Percentiles rank a stretch among this genome's conserved stretches.
phyloP scores from a whole-genome alignment of 2,888 invertebrate species.

The Camponotus fellah region DNA sequence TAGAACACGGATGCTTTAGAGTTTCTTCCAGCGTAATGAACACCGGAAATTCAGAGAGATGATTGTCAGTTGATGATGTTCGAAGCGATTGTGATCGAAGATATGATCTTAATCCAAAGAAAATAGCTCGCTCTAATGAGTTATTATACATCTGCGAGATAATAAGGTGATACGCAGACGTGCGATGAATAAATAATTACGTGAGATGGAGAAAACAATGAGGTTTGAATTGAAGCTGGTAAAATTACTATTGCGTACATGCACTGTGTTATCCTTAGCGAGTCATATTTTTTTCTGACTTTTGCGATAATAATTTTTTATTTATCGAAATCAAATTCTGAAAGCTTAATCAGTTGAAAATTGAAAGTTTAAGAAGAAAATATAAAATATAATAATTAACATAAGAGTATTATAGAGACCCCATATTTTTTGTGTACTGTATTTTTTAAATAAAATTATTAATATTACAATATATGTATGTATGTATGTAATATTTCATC shows the following conservation, averaged over 20 bases:
- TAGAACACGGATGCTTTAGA: background rate
- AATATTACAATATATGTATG: background rate
- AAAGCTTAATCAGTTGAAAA: background rate
- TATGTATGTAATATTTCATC: background rate
- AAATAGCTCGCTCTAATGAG: conserved; percentile 43
- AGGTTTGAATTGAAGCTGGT: background rate
- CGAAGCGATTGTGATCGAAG: conserved; percentile 31
- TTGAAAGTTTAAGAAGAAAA: background rate
- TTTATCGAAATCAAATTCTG: background rate
- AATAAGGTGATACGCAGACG: conserved; percentile 33
- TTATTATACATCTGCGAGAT: conserved; percentile 44
- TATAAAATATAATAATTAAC: background rate
- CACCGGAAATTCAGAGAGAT: conserved; percentile 29
- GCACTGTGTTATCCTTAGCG: background rate
- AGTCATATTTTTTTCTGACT: background rate
- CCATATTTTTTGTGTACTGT: background rate
- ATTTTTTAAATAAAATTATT: background rate
- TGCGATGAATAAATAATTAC: conserved; percentile 44
- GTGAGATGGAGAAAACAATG: conserved; percentile 43
- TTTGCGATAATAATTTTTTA: background rate
- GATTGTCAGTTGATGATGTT: conserved; percentile 35
- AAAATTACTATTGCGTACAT: background rate
- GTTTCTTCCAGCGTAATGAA: background rate
- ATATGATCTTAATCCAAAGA: conserved; percentile 42
- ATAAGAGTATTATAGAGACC: background rate